Base-by-base conservation (phyloP, 2,113 vertebrate species). In the Caloenas nicobarica region DNA sequence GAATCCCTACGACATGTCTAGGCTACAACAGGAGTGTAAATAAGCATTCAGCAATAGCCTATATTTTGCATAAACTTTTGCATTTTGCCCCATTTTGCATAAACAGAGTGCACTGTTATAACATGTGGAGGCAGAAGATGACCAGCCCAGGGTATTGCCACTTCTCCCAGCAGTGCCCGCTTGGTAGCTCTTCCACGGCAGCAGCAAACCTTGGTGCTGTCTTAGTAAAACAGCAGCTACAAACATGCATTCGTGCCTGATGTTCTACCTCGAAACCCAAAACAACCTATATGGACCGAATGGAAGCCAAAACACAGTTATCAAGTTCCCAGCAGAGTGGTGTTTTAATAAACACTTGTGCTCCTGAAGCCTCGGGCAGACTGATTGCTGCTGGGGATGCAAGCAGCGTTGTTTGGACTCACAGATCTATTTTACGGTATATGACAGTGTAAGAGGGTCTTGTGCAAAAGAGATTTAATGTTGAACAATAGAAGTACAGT, bases 91-190 rank as follows among this genome's bases (percentile, higher is more conserved):
- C 12, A 21, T 22, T 84, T 85, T 81, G 65, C 60, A 46, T 42
- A 23, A 77, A 38, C n/a, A 24, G 16, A 29, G n/a, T 65, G 51
- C 21, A 3, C 54, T 69, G 53, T 68, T 81, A 4, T 0, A 66
- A 60, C 42, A 4, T 6, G 77, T 5, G 19, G 44, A 88, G 69
- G 56, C 72, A 65, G 33, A 48, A 24, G 22, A 58, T 22, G 44
- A 85, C 4, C 13, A 44, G 51, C 50, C 16, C 33, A 17, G 58
- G 71, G 44, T 28, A 13, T 5, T n/a, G 46, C 19, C 42, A 36
- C 62, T 19, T 69, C 22, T 76, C 40, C 42, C n/a, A n/a, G 46
- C 7, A 1, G 57, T 2, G 1, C 8, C 16, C 1, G 0, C 62
- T 57, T 26, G 16, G 24, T 25, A 60, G 46, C 50, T 58, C 50